Evolutionary conservation across 1,140 invertebrate species (phyloP), one percentile per base, ranked within the genome.

Genomic region (Eufriesea mexicana): DNA sequence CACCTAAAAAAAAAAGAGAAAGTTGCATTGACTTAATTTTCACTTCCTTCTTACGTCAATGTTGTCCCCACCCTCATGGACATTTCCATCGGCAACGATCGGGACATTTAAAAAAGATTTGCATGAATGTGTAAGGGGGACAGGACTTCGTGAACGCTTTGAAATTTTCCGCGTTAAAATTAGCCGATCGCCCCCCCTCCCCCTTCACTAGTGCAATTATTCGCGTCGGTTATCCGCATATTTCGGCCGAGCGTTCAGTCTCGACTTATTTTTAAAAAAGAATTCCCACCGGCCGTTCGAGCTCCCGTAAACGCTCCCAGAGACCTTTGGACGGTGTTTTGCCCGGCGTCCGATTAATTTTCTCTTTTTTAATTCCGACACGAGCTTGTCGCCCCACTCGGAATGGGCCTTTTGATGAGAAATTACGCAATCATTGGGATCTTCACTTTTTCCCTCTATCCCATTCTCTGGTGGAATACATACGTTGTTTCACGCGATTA

Each of bases 81-180:
- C 20, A 5, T 23, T 66, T 42, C 10, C 62, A 42, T 23, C 8
- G 1, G 5, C 35, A 20, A 64, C 35, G 28, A 35, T 64, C 8
- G 42, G n/a, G 42, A n/a, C 42, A 45, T 45, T 68, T 45, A 68
- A 68, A 68, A 68, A 68, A 45, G 42, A 68, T 45, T 45, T n/a
- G 20, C 42, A 4, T 4, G 9, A n/a, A 66, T 14, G 2, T 8
- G 14, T n/a, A 2, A 0, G 8, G 8, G 9, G 47, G 8, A 10
- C 12, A 10, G 12, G 47, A 9, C 42, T 12, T 42, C 18, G 20
- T 14, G 35, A 28, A 72, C 18, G 49, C 20, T 72, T 72, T 54
- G 20, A 55, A 72, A 55, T 72, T 35, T 35, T 55, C 6, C 25
- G 1, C 70, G 70, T 72, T 72, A 54, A 72, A 72, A 72, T 72